Percentiles rank a stretch among this genome's conserved stretches.
Evolutionary conservation across 2,888 invertebrate species (phyloP).

Genomic region (Diarsia brunnea): DNA sequence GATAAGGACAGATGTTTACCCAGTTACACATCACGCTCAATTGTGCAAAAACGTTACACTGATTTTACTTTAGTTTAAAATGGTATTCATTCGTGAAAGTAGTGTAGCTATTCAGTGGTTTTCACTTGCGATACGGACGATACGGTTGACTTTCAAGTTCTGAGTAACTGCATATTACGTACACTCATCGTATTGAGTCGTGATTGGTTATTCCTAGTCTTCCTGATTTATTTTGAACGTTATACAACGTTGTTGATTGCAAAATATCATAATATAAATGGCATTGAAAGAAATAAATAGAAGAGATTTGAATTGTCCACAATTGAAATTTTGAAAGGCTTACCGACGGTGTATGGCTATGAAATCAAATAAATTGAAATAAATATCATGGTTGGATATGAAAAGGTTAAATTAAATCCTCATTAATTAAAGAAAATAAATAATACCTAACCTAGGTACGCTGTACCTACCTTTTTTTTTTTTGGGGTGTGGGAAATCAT

Average conservation of each 20-base stretch:
- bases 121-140: slow-evolving; percentile 59
- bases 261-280: background rate
- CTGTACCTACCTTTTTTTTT: no score
- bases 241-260: background rate
- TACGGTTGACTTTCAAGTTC: slow-evolving; percentile 66
- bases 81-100: slow-evolving; percentile 63
- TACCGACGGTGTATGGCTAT: background rate
- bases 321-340: slow-evolving; percentile 1
- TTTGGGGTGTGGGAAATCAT: no score
- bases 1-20: slow-evolving; percentile 46
- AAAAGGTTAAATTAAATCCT: background rate
- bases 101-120: slow-evolving; percentile 63
- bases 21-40: slow-evolving; percentile 18
- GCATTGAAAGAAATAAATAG: background rate
- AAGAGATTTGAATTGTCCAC: background rate
- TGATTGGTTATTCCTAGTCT: slow-evolving; percentile 51
- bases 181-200: slow-evolving; percentile 42
- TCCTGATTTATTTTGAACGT: slow-evolving; percentile 39
- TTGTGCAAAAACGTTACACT: slow-evolving; percentile 33
- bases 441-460: background rate
- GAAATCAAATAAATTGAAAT: background rate
- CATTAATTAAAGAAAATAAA: background rate
- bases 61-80: slow-evolving; percentile 37
- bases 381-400: background rate
- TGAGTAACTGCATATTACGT: slow-evolving; percentile 59